A percentile compares a stretch with the other conserved stretches of the same genome.
Evolutionary conservation across 2,888 invertebrate genomes (phyloP).

Genomic region (Tenthredo mesomela): DNA sequence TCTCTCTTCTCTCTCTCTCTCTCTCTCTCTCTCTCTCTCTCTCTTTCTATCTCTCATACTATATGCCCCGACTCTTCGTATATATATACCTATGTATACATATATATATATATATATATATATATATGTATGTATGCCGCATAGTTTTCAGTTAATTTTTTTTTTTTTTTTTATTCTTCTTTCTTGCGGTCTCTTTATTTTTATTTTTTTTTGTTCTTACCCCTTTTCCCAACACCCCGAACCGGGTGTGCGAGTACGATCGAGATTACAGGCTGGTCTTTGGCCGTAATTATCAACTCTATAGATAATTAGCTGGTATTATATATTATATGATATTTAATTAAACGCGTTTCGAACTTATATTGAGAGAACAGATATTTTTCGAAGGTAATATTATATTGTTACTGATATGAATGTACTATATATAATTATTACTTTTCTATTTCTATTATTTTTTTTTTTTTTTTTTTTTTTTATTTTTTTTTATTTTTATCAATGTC

Average conservation of each 20-base stretch:
- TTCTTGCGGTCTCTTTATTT: not conserved
- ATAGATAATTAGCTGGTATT: slow-evolving; percentile 9
- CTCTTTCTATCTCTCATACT: not conserved
- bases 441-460: not conserved
- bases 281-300: not conserved
- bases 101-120: not conserved
- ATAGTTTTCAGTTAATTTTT: not conserved
- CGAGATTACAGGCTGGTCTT: not conserved
- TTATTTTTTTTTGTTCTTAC: not conserved
- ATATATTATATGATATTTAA: not conserved
- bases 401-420: not conserved
- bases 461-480: not conserved
- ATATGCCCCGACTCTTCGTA: not conserved
- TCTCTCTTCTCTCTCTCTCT: not conserved
- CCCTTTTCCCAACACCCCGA: slow-evolving; percentile 12
- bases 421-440: not conserved
- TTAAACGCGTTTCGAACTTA: slow-evolving; percentile 5
- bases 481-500: not conserved
- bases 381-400: not conserved
- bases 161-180: not conserved
- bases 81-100: not conserved
- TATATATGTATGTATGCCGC: not conserved
- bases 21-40: slow-evolving; percentile 43
- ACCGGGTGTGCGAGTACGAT: slow-evolving; percentile 24
- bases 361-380: not conserved